Conservation (phyloP, 2,888 invertebrate species). For the Tachina fera region DNA sequence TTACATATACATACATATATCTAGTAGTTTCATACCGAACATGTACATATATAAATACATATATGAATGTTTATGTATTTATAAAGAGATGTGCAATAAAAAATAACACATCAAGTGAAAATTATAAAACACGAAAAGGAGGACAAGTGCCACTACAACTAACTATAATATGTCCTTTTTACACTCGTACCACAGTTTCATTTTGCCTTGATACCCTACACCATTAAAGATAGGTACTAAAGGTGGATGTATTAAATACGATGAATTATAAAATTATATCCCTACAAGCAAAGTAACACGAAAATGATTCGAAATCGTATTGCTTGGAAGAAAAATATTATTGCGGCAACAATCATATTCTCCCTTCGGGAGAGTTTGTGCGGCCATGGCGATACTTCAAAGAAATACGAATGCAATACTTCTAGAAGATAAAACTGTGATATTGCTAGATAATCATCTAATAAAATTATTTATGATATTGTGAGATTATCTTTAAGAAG, state of each 20-base stretch:
- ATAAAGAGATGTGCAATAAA: slow-evolving; percentile 33
- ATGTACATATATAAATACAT: background rate
- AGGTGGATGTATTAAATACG: background rate
- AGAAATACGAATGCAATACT: too few species aligned
- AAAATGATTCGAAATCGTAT: too few species aligned
- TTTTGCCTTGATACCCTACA: slow-evolving; percentile 27
- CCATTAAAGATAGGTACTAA: background rate
- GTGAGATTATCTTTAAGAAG: too few species aligned
- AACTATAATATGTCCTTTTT: slow-evolving; percentile 56
- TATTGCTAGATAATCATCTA: too few species aligned
- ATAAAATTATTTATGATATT: too few species aligned
- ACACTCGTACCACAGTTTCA: slow-evolving; percentile 16
- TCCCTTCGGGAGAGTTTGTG: too few species aligned
- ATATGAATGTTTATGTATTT: background rate
- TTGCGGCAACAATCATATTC: too few species aligned
- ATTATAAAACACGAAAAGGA: slow-evolving; percentile 64
- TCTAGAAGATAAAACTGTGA: too few species aligned
- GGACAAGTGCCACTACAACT: slow-evolving; percentile 66
- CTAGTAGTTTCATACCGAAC: background rate
- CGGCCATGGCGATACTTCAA: too few species aligned
- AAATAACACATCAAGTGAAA: slow-evolving; percentile 54
- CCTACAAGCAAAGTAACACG: too few species aligned
- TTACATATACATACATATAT: background rate
- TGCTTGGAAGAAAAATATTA: too few species aligned
- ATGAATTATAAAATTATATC: too few species aligned